These are phyloP conservation scores for Acanthis flammea DNA, from an alignment of 2,797 vertebrate genomes.

Conservation along the genomic window DNA sequence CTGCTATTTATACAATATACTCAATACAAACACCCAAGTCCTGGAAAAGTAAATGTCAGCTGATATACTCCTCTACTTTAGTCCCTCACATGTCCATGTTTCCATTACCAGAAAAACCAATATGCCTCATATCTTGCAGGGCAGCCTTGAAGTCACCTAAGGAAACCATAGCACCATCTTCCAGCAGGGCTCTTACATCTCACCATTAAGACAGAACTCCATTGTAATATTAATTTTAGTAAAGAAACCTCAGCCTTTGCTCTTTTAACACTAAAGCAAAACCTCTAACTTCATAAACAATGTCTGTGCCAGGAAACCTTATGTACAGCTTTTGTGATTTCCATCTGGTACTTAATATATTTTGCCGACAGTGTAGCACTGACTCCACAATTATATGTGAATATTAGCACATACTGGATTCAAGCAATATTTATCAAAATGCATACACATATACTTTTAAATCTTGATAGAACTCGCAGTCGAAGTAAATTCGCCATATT, in stretches of 20 bases:
- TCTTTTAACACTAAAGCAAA: neutral
- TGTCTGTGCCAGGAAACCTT: neutral
- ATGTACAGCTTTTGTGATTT: neutral
- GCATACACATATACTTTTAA: neutral
- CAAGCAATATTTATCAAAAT: neutral
- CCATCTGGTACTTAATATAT: neutral
- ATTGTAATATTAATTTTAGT: neutral
- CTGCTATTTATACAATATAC: neutral
- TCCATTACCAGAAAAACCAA: neutral
- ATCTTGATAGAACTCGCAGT: neutral
- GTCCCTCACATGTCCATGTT: neutral
- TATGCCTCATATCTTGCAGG: neutral
- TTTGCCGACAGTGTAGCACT: neutral
- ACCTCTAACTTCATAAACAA: neutral
- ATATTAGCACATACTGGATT: neutral
- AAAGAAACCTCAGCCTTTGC: neutral
- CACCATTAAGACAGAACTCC: neutral
- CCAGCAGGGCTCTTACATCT: neutral
- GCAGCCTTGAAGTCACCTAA: neutral
- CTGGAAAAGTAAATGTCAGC: neutral
- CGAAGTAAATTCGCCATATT: neutral
- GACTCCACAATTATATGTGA: neutral
- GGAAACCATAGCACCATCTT: neutral
- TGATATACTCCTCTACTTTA: neutral
- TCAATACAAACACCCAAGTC: neutral